phyloP scores from a whole-genome alignment of 2,113 vertebrate species.

The Sigmodon hispidus region DNA sequence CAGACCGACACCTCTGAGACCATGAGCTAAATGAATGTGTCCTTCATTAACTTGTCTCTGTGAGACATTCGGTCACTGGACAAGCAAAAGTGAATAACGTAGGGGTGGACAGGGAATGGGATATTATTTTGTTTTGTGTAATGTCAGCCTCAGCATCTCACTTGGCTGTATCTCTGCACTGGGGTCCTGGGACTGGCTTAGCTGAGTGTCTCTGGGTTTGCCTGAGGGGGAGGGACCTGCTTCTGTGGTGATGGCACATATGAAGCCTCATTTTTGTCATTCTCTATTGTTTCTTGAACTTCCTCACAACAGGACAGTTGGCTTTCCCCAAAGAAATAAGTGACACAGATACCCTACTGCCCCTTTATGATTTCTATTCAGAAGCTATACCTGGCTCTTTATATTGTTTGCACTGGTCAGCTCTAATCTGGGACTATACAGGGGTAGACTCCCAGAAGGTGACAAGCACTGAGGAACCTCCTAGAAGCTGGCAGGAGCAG shows the following conservation, averaged over 20 bases:
- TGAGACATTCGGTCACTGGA: background rate
- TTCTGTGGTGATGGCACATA: background rate
- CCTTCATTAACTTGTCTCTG: background rate
- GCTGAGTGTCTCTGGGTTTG: no score
- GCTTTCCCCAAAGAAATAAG: background rate
- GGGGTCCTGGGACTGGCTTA: background rate
- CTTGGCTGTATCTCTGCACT: background rate
- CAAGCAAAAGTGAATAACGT: background rate
- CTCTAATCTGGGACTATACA: background rate
- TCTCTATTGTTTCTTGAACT: background rate
- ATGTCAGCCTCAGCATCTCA: background rate
- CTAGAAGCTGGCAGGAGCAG: background rate
- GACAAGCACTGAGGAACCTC: background rate
- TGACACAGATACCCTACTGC: rapidly evolving
- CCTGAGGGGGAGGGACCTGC: background rate
- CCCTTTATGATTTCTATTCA: background rate
- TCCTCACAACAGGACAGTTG: background rate
- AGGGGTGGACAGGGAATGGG: background rate
- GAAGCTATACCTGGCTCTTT: background rate
- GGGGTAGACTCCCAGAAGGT: background rate
- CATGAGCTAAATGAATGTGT: background rate
- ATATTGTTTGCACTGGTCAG: background rate
- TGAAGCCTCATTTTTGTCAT: background rate
- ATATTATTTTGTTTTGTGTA: background rate
- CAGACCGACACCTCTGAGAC: background rate